Conservation (phyloP, 2,113 vertebrate species). For the Phalacrocorax brasilianus region DNA sequence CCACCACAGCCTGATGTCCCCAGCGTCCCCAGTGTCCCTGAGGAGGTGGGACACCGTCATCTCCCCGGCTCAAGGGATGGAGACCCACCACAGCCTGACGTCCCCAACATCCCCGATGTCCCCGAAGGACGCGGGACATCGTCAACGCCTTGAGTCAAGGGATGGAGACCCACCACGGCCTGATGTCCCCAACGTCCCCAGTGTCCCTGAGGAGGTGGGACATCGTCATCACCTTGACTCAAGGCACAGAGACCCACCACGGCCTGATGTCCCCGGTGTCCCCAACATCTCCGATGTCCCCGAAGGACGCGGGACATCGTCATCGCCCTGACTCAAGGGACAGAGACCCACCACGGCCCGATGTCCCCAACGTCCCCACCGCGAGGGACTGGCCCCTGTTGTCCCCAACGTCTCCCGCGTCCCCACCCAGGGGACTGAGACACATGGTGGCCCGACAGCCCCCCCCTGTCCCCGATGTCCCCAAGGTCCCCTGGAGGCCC, state of each 20-base stretch:
- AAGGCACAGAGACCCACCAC: background rate
- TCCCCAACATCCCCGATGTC: background rate
- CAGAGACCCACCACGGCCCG: background rate
- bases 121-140: background rate
- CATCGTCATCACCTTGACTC: accelerated
- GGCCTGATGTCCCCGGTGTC: background rate
- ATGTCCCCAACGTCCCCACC: background rate
- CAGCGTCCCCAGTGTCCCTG: background rate
- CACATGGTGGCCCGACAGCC: background rate
- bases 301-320: background rate
- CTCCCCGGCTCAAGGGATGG: background rate
- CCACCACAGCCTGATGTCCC: background rate
- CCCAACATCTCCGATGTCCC: background rate
- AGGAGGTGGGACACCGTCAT: background rate
- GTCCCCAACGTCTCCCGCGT: background rate
- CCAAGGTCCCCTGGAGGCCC: background rate
- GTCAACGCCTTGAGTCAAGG: background rate
- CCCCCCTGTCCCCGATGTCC: background rate
- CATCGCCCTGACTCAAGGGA: background rate
- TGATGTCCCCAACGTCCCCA: background rate
- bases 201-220: accelerated
- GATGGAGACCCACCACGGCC: background rate
- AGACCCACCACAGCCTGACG: background rate
- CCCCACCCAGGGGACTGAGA: background rate
- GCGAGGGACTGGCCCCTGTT: background rate